phyloP scores from a whole-genome alignment of 2,797 vertebrate genomes.

The Prunella strophiata region DNA sequence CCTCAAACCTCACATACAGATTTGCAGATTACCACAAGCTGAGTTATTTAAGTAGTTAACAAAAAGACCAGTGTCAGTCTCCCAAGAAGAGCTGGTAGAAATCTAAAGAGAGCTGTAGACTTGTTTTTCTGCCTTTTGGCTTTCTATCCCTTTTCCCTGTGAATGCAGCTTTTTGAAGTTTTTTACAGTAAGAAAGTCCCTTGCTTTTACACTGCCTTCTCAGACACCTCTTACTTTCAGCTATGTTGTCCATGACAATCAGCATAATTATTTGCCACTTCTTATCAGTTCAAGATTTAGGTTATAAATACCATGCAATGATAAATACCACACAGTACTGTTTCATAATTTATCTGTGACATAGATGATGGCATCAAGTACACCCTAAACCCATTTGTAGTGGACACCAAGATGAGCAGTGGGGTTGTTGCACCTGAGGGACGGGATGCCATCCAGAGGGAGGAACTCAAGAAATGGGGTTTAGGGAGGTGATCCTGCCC shows the following conservation, averaged over 20 bases:
- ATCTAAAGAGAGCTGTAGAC: not conserved
- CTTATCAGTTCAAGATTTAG: not conserved
- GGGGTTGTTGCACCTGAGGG: not conserved
- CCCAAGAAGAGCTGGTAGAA: fast-evolving
- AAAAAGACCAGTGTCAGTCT: not conserved
- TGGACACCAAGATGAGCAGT: not conserved
- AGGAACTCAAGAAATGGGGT: too few relatives aligned
- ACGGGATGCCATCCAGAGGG: not conserved
- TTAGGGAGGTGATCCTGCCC: not conserved
- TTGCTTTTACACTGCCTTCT: not conserved
- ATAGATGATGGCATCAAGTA: not conserved
- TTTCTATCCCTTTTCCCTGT: not conserved
- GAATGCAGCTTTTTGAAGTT: not conserved
- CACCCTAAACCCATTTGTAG: not conserved
- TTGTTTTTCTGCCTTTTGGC: not conserved
- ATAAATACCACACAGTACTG: not conserved
- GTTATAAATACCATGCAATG: not conserved
- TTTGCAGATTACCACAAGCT: not conserved
- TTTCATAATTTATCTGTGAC: not conserved
- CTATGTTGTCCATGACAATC: not conserved
- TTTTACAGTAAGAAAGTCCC: not conserved
- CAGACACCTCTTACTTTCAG: not conserved
- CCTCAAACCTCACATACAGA: not conserved
- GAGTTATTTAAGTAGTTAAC: not conserved
- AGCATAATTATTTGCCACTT: not conserved